Base-by-base conservation (phyloP, 2,797 vertebrate species). In the Halcyon badia region DNA sequence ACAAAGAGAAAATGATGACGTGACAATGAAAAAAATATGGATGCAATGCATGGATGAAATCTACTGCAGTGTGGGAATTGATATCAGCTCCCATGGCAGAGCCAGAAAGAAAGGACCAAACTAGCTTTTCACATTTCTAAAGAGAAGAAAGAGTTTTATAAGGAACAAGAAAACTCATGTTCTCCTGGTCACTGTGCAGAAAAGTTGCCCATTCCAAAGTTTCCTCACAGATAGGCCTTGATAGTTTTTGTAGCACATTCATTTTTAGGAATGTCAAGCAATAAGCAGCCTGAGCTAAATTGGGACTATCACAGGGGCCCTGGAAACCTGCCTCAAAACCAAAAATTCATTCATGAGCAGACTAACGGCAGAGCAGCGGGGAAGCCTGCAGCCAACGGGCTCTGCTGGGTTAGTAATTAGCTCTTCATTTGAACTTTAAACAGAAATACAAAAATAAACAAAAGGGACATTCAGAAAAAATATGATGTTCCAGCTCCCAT, bases 271-370 rank as follows among this genome's bases (percentile, higher is more conserved):
- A 86, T 31, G 86, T 89, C 91, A 95, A 82, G 72, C 85, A 42
- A 65, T 44, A 19, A 78, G 62, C 82, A 91, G 94, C 33, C 91
- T 58, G 87, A 90, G 83, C 90, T 97, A 93, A 95, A 93, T 4
- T n/a, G 77, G 73, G 91, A 79, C 51, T 80, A 61, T 48, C 39
- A 4, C 39, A n/a, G 87, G 83, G 58, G 70, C 80, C 51, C 84
- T 95, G 95, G 89, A 73, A 95, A 94, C 31, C 51, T 31, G 89
- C 91, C 94, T 81, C 66, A 66, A 93, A 77, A 1, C 60, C 68
- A 69, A 57, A 83, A 80, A 33, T 87, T 89, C 95, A 95, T 94
- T 96, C 87, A 95, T 77, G 90, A 95, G 83, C 87, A 97, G 94
- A 30, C 80, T 48, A 11, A 60, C 15, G 2, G 69, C 58, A 87